These are phyloP conservation scores for Dromococcyx pavoninus DNA, from an alignment of 2,797 vertebrate genomes.

Conservation along the genomic window DNA sequence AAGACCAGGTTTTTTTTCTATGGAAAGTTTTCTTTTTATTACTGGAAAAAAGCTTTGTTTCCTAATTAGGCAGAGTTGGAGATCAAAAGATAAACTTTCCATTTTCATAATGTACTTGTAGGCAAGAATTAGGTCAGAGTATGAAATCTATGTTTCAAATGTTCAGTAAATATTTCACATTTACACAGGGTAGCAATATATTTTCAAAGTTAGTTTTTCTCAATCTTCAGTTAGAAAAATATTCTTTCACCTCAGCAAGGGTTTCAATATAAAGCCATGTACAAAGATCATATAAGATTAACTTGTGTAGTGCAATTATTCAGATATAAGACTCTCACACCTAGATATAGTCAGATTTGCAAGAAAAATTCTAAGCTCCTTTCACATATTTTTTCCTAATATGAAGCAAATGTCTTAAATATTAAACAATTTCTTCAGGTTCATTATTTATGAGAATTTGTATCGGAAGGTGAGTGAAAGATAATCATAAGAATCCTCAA, in stretches of 20 bases:
- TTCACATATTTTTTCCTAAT: neutral
- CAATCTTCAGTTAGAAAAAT: neutral
- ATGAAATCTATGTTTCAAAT: neutral
- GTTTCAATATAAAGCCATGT: neutral
- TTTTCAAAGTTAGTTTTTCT: neutral
- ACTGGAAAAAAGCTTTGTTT: neutral
- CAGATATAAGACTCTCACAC: rapidly evolving
- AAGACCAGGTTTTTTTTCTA: neutral
- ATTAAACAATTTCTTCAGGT: neutral
- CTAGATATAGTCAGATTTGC: neutral
- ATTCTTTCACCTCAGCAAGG: neutral
- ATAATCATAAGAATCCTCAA: neutral
- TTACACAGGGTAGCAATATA: neutral
- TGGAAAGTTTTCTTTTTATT: neutral
- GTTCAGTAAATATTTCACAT: neutral
- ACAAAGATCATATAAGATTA: neutral
- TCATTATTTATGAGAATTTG: neutral
- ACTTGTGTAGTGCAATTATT: neutral
- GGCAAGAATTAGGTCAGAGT: slow-evolving; percentile 10
- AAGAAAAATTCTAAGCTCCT: neutral
- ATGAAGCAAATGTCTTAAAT: neutral
- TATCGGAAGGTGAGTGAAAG: neutral
- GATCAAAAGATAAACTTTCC: slow-evolving; percentile 6
- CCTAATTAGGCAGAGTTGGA: neutral
- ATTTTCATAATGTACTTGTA: neutral